Percentiles rank a stretch among this genome's conserved stretches.
These are phyloP conservation scores for Aplocera efformata DNA, from an alignment of 2,888 invertebrate species.

Conservation along the genomic window DNA sequence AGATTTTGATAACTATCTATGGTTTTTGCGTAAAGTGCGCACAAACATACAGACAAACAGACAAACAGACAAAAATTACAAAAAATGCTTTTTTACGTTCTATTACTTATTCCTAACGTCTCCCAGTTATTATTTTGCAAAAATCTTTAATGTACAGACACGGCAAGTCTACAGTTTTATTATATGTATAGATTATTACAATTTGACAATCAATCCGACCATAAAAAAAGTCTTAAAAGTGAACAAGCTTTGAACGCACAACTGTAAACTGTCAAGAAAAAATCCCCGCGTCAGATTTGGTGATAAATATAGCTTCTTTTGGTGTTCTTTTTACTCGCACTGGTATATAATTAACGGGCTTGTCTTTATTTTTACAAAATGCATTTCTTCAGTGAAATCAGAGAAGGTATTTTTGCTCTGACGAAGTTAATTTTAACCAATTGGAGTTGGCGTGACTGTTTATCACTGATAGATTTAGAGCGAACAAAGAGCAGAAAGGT, in stretches of 20 bases:
- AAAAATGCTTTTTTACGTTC: no score
- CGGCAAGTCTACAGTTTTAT: no score
- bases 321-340: slow-evolving; percentile 42
- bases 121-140: no score
- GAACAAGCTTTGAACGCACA: slow-evolving; percentile 1
- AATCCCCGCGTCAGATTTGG: slow-evolving; percentile 67
- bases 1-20: no score
- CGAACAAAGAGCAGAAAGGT: no score
- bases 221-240: background rate
- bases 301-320: slow-evolving; percentile 68
- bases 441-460: slow-evolving; percentile 16
- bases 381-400: slow-evolving; percentile 36
- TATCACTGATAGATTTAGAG: slow-evolving; percentile 10
- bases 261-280: slow-evolving; percentile 33
- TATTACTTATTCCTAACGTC: no score
- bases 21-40: no score
- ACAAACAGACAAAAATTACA: no score
- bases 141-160: no score
- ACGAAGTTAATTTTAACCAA: slow-evolving; percentile 20
- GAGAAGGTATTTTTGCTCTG: slow-evolving; percentile 24
- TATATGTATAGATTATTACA: no score
- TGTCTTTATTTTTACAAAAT: slow-evolving; percentile 44
- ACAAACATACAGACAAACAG: no score
- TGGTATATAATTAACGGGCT: slow-evolving; percentile 55
- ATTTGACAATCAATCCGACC: no score